Evolutionary conservation across 2,888 invertebrate genomes (phyloP).

Genomic region (Tenthredo distinguenda): DNA sequence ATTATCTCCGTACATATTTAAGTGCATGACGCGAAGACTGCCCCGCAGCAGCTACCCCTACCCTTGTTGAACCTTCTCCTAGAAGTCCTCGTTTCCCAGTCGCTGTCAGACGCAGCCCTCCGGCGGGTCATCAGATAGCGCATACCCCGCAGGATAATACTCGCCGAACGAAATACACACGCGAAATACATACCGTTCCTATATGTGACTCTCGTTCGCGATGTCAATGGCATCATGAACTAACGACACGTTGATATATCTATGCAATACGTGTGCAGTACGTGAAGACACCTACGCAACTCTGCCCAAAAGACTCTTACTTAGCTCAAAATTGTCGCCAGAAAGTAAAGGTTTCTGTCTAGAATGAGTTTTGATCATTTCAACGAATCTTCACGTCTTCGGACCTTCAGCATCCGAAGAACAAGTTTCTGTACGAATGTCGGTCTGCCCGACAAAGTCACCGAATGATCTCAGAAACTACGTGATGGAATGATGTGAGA

Average conservation of each 20-base stretch:
- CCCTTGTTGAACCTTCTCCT: conserved; percentile 60
- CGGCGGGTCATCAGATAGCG: conserved; percentile 76
- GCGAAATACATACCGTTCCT: conserved; percentile 58
- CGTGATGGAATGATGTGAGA: no score
- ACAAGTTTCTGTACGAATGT: no score
- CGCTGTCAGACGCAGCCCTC: conserved; percentile 75
- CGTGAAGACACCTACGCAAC: background rate
- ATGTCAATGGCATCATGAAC: background rate
- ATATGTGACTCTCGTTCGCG: background rate
- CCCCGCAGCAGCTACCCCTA: conserved; percentile 59
- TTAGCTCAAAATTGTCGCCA: background rate
- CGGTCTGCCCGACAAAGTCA: no score
- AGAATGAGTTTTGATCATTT: no score
- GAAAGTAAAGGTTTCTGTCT: background rate
- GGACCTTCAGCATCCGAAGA: no score
- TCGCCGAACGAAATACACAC: conserved; percentile 59
- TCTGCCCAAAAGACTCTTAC: background rate
- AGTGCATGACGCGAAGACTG: conserved; percentile 74
- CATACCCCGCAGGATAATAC: conserved; percentile 70
- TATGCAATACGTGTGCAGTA: background rate
- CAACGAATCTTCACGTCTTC: no score
- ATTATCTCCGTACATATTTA: conserved; percentile 77
- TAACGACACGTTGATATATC: background rate
- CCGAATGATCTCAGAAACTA: no score
- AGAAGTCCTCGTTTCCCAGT: conserved; percentile 74